These are phyloP conservation scores for Eurypyga helias DNA, from an alignment of 2,113 vertebrate species.

Conservation along the genomic window DNA sequence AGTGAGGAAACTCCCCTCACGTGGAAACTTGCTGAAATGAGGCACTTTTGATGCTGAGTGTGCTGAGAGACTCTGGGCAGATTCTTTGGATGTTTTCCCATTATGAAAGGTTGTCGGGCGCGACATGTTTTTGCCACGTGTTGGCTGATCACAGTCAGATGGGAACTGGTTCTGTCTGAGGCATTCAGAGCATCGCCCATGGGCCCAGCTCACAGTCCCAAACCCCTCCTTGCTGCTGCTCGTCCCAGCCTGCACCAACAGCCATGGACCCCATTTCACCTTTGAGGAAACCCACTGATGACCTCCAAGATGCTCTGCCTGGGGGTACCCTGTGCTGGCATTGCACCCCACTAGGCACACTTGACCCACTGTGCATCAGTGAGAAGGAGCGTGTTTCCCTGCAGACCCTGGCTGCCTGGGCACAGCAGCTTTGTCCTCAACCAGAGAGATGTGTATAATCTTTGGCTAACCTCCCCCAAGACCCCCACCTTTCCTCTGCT, in stretches of 20 bases:
- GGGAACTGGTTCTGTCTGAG: background rate
- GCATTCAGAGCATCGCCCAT: fast-evolving
- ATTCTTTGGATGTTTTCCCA: background rate
- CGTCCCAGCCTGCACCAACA: background rate
- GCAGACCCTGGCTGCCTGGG: background rate
- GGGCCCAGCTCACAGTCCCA: background rate
- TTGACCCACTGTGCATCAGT: background rate
- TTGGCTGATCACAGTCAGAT: background rate
- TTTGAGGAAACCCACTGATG: background rate
- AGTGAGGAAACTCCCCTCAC: background rate
- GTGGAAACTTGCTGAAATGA: background rate
- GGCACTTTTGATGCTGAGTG: background rate
- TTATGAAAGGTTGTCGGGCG: background rate
- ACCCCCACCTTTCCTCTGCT: background rate
- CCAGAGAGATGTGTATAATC: constrained; percentile 39
- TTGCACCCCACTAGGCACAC: background rate
- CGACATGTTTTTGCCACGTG: background rate
- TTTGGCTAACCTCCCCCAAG: constrained; percentile 23
- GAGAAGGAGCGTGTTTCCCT: background rate
- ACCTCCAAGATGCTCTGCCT: background rate
- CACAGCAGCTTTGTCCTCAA: background rate
- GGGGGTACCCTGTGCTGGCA: background rate
- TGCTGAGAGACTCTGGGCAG: background rate
- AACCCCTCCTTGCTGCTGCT: background rate
- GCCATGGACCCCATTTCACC: fast-evolving